Base-by-base conservation (phyloP, 92 coral and sea anemone genomes). In the Palythoa grandiflora region DNA sequence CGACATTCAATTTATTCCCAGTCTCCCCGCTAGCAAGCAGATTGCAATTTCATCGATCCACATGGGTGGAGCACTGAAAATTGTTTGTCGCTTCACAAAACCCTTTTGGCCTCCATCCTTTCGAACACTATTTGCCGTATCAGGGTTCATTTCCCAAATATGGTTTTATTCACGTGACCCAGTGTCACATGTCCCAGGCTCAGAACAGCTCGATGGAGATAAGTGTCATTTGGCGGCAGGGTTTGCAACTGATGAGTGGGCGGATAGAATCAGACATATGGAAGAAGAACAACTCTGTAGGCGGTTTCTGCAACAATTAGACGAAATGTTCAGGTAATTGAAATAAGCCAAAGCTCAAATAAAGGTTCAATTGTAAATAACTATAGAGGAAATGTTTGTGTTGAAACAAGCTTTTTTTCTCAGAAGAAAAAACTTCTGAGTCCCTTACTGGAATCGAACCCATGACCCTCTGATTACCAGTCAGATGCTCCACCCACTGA, bases 111-210 rank as follows among this genome's bases (percentile, higher is more conserved):
- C 94, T 15, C 89, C 79, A 0, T 66, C 86, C 6, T 28, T 81
- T 12, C 37, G 35, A 44, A 16, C 12, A 11, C 3, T 81, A 8
- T 50, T 10, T 28, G 38, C 44, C 47, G 75, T 66, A 8, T 37
- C 74, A 19, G 86, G 86, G 3, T 81, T 81, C 21, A 86, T 95
- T 37, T 84, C 94, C 84, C 98, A 95, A 89, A 83, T 97, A 78
- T 97, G 99, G 99, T 92, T 93, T 88, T 92, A 94, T 88, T 87
- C 98, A 38, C 93, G 92, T 86, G 95, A 92, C 71, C 91, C 96
- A 5, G 70, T 36, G 11, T 74, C 60, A 83, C 90, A 84, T 77
- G 90, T 16, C 10, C 12, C 11, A 47, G 75, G 21, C 10, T 15
- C 11, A 47, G 75, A 47, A 1, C 75, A 38, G 20, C 83, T 17